Evolutionary conservation across 2,888 invertebrate genomes (phyloP).

Genomic region (Hololepta plana): DNA sequence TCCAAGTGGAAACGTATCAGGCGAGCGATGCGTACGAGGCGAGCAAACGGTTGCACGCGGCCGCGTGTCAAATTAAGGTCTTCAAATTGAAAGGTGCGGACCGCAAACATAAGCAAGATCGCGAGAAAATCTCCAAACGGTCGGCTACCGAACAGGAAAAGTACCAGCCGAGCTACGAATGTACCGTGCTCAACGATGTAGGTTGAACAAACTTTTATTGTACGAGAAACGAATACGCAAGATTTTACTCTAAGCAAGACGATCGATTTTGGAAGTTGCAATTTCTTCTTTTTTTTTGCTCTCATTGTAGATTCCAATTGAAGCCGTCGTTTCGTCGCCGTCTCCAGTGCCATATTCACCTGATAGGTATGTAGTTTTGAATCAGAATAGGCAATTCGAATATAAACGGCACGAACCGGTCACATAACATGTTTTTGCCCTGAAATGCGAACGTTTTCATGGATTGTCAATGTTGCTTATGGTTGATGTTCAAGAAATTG

Average conservation of each 20-base stretch:
- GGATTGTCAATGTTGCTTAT: no score
- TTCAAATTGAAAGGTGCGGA: slow-evolving; percentile 91
- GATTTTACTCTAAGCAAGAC: no score
- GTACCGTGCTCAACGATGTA: slow-evolving; percentile 83
- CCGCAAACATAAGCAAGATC: slow-evolving; percentile 90
- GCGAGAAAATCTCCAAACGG: slow-evolving; percentile 81
- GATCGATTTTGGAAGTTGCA: no score
- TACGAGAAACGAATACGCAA: no score
- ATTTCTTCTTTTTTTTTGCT: slow-evolving; percentile 7
- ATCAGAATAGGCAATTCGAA: no score
- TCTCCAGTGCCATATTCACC: slow-evolving; percentile 34
- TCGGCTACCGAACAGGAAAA: slow-evolving; percentile 74
- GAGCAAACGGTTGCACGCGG: slow-evolving; percentile 64
- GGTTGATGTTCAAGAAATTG: no score
- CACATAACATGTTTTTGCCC: no score
- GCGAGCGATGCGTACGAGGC: slow-evolving; percentile 27
- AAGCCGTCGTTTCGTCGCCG: slow-evolving; percentile 36
- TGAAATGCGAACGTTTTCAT: no score
- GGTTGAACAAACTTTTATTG: no score
- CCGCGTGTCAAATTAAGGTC: slow-evolving; percentile 92
- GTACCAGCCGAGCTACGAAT: slow-evolving; percentile 89
- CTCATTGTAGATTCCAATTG: slow-evolving; percentile 35
- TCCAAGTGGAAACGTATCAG: slow-evolving; percentile 81
- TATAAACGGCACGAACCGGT: no score
- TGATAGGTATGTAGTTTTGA: slow-evolving; percentile 32